Conservation (phyloP, 2,113 vertebrate species). For the Halichoerus grypus region DNA sequence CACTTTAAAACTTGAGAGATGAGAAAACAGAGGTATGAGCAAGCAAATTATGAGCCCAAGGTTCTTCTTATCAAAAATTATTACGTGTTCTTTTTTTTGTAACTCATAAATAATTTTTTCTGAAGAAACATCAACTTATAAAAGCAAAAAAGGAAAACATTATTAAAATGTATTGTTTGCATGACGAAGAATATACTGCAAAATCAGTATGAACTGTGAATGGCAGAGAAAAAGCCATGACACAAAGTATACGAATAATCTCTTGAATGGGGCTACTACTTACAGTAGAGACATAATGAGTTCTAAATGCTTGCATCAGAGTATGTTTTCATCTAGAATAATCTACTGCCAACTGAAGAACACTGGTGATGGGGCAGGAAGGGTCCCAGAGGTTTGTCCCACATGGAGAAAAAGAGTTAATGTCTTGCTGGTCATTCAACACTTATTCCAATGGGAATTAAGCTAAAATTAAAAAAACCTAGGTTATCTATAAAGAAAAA, state of each 20-base stretch:
- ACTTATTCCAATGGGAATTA: not conserved
- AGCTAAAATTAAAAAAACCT: not conserved
- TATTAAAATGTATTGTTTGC: not conserved
- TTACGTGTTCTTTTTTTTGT: not conserved
- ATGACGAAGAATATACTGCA: not conserved
- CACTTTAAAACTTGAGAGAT: slow-evolving; percentile 16
- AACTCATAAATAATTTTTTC: not conserved
- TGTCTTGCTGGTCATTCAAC: not conserved
- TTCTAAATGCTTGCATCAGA: not conserved
- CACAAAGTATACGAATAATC: not conserved
- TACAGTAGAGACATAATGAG: not conserved
- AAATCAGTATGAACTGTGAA: slow-evolving; percentile 21
- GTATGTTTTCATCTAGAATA: not conserved
- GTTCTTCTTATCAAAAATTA: slow-evolving; percentile 34
- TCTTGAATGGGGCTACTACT: not conserved
- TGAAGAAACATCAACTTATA: slow-evolving; percentile 12
- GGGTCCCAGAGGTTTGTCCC: not conserved
- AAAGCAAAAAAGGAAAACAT: slow-evolving; percentile 8
- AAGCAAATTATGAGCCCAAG: not conserved
- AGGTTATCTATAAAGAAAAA: not conserved
- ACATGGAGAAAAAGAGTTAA: not conserved
- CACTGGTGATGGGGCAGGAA: not conserved
- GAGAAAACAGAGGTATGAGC: slow-evolving; percentile 15
- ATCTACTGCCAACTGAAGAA: not conserved
- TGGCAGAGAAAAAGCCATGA: not conserved